Evolutionary conservation across 2,797 vertebrate species (phyloP).

Genomic region (Oophaga sylvatica): DNA sequence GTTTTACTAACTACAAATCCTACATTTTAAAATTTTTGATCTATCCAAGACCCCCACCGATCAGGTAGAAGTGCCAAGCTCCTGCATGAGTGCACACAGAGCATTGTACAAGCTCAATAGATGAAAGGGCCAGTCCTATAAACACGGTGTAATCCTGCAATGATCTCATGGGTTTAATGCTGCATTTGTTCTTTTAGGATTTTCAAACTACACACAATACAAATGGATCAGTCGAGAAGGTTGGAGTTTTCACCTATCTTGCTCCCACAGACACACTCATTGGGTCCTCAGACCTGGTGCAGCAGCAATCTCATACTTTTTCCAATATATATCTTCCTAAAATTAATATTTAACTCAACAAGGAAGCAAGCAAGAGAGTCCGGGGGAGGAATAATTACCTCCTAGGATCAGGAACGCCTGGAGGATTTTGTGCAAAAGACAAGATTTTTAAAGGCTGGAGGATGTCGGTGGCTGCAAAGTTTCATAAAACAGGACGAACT

Average conservation of each 20-base stretch:
- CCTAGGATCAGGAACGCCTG: constrained; percentile 49
- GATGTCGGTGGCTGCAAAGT: constrained; percentile 36
- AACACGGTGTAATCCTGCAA: neutral
- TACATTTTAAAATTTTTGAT: no score
- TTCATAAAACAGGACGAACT: constrained; percentile 27
- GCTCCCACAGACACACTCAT: neutral
- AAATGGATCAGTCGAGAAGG: neutral
- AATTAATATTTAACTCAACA: constrained; percentile 56
- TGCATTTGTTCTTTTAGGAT: neutral
- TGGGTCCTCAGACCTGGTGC: neutral
- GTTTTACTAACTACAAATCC: no score
- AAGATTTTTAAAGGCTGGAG: constrained; percentile 44
- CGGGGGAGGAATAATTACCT: constrained; percentile 56
- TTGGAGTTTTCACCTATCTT: neutral
- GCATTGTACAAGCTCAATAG: neutral
- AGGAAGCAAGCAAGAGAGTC: constrained; percentile 39
- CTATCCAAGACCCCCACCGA: no score
- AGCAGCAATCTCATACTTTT: constrained; percentile 45
- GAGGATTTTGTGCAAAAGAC: constrained; percentile 43
- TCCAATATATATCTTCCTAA: constrained; percentile 51
- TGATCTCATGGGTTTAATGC: neutral
- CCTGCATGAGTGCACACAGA: no score
- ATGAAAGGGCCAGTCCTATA: neutral
- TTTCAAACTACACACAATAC: neutral
- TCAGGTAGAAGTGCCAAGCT: no score